Evolutionary conservation across 1,140 invertebrate genomes (phyloP).

Genomic region (Lasioglossum albipes): DNA sequence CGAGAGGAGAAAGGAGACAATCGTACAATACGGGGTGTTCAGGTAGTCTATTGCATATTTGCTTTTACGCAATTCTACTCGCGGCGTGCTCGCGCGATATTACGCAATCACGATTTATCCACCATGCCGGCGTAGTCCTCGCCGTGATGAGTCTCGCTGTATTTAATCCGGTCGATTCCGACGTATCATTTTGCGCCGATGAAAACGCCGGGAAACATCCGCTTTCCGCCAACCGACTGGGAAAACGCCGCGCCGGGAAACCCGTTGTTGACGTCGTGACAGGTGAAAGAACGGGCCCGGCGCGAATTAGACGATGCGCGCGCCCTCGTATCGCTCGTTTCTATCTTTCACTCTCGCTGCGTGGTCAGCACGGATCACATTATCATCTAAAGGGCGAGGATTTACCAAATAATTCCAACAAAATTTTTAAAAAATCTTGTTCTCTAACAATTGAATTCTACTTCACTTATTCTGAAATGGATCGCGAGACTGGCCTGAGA

Average conservation of each 20-base stretch:
- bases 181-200: conserved; percentile 31
- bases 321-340: background rate
- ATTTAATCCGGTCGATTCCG: conserved; percentile 58
- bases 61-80: conserved; percentile 72
- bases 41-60: conserved; percentile 73
- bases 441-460: too few relatives aligned
- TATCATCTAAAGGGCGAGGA: too few relatives aligned
- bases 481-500: too few relatives aligned
- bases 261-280: background rate
- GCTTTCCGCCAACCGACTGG: background rate
- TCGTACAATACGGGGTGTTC: conserved; percentile 71
- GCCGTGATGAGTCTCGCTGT: conserved; percentile 41
- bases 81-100: conserved; percentile 66
- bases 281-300: background rate
- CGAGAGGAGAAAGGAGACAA: conserved; percentile 72
- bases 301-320: background rate
- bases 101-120: conserved; percentile 72
- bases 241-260: conserved; percentile 3
- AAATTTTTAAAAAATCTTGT: too few relatives aligned
- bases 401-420: too few relatives aligned
- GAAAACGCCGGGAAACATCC: conserved; percentile 27
- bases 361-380: too few relatives aligned
- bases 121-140: conserved; percentile 30
- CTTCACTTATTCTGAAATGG: too few relatives aligned
- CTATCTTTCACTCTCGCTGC: background rate